Evolutionary conservation across 2,113 vertebrate genomes (phyloP), one percentile per base, ranked within the genome.

Genomic region (Channa maculata): DNA sequence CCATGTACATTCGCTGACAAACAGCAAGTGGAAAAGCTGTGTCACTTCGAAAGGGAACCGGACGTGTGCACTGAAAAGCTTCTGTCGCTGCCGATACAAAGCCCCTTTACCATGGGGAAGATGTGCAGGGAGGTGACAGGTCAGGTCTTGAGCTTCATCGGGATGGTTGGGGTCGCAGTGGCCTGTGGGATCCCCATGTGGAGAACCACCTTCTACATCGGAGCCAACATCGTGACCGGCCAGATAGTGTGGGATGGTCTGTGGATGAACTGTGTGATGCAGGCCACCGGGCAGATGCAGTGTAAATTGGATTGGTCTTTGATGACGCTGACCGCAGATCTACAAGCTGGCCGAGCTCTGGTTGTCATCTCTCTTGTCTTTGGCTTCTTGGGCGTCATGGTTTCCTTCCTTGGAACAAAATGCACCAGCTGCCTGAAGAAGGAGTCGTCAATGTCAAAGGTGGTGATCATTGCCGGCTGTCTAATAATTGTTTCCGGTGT

Each of bases 191-290:
- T 99, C 65, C 98, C 98, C 70, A 95, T 98, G 96, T 99, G 98
- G 98, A 88, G 95, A 0, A 95, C 95, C 77, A 96, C 96, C 0
- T 84, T 93, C 44, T 99, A 88, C 86, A 80, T 98, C 0, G 97
- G 96, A 2, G 95, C 95, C 91, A 98, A 97, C 94, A 99, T 95
- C 3, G 91, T 93, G 51, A 88, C 94, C 0, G 94, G 90, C 0
- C 94, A 95, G 86, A 66, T 91, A 49, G 78, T 96, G 54, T 98
- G 96, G 97, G 97, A 99, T 41, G 98, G 98, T 5, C 93, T 99
- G 91, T 99, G 98, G 98, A 99, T 99, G 97, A 94, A 91, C 88
- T 99, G 97, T 3, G 94, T 99, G 80, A 96, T 97, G 91, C 98
- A 99, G 94, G 96, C 95, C 88, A 99, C 97, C 0, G 98, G 98